A percentile compares a stretch with the other conserved stretches of the same genome.
phyloP scores from a whole-genome alignment of 2,113 vertebrate species.

The Pelecanus crispus region DNA sequence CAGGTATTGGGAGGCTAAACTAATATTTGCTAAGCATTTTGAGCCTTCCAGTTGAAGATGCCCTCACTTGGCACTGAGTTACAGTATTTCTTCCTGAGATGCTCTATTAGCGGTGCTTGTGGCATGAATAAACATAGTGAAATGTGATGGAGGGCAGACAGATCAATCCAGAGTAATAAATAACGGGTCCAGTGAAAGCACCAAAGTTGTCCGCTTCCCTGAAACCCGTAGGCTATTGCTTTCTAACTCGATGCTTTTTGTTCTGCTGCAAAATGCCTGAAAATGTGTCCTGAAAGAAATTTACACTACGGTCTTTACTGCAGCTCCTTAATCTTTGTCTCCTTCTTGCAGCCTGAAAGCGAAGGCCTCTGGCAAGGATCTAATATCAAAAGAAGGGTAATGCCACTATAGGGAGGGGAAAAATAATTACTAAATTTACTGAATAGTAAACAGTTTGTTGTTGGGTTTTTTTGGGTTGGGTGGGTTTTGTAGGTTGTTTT shows the following conservation, averaged over 20 bases:
- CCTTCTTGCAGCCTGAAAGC: neutral
- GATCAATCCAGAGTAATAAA: neutral
- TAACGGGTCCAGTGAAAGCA: neutral
- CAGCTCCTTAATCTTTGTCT: slow-evolving; percentile 31
- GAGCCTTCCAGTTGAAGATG: neutral
- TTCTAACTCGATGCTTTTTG: neutral
- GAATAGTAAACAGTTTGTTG: slow-evolving; percentile 37
- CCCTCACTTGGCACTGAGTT: neutral
- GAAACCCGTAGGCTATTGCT: neutral
- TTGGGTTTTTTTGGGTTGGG: neutral
- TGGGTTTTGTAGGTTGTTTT: too few species aligned
- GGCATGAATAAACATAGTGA: neutral
- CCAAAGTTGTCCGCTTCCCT: neutral
- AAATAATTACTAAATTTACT: slow-evolving; percentile 59
- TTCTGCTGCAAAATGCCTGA: neutral
- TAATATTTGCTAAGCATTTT: neutral
- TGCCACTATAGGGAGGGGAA: neutral
- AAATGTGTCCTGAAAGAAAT: slow-evolving; percentile 10
- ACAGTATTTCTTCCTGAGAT: neutral
- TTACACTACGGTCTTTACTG: neutral
- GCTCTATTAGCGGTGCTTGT: neutral
- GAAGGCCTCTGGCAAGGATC: slow-evolving; percentile 22
- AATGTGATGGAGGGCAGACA: neutral
- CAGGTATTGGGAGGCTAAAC: neutral
- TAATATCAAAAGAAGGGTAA: slow-evolving; percentile 59